A percentile compares a stretch with the other conserved stretches of the same genome.
phyloP scores from a whole-genome alignment of 2,113 vertebrate genomes.

The Atlantisia rogersi region DNA sequence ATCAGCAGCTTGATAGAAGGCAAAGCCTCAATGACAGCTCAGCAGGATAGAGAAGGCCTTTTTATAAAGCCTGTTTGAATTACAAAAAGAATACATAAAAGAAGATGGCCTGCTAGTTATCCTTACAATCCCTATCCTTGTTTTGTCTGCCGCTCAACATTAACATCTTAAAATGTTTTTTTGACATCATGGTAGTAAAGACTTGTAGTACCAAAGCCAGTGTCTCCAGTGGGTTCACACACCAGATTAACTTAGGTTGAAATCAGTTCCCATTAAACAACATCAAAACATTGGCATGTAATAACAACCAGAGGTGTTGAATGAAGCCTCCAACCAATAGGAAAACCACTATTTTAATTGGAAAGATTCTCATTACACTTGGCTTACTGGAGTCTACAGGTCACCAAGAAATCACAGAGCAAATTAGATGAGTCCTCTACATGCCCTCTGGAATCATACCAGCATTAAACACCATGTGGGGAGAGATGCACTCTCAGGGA shows the following conservation, averaged over 20 bases:
- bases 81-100: background rate
- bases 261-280: too few species aligned
- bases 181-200: background rate
- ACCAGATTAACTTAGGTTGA: too few species aligned
- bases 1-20: background rate
- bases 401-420: background rate
- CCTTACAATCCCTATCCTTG: background rate
- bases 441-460: background rate
- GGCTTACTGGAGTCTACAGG: background rate
- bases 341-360: background rate
- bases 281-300: rapidly evolving
- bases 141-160: background rate
- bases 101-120: background rate
- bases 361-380: background rate
- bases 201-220: background rate
- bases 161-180: background rate
- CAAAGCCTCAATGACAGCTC: background rate
- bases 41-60: background rate
- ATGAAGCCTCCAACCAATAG: background rate
- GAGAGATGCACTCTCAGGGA: background rate
- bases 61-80: background rate
- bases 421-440: background rate
- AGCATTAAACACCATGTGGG: background rate
- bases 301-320: background rate
- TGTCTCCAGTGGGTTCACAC: background rate